phyloP scores from a whole-genome alignment of 2,888 invertebrate genomes.

The Vesta saturnalis region DNA sequence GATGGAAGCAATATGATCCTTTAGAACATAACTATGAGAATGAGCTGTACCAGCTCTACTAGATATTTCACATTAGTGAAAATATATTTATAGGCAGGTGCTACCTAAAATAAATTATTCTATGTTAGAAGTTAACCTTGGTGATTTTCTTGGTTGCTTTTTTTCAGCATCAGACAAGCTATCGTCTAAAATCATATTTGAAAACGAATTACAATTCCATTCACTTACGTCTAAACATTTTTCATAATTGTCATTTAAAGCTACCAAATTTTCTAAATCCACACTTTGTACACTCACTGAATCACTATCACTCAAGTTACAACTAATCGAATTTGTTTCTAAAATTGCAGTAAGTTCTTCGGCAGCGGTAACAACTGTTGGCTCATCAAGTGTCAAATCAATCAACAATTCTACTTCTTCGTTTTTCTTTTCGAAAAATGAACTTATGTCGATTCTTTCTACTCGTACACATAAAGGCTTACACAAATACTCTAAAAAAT shows the following conservation, averaged over 20 bases:
- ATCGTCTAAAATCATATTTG: not conserved
- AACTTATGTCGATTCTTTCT: conserved; percentile 28
- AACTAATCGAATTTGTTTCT: not conserved
- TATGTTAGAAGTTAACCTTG: conserved; percentile 2
- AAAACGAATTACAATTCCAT: not conserved
- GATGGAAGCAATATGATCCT: conserved; percentile 22
- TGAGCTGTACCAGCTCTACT: conserved; percentile 19
- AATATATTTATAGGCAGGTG: not conserved
- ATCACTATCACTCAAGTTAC: conserved; percentile 2
- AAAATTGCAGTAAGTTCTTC: not conserved
- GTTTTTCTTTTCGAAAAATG: conserved; percentile 9
- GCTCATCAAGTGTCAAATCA: not conserved
- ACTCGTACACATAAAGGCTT: conserved; percentile 33
- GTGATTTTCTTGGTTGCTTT: conserved; percentile 7
- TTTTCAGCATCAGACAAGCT: not conserved
- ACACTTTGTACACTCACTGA: not conserved
- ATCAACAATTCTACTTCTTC: not conserved
- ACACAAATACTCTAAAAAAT: conserved; percentile 30
- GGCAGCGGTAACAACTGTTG: not conserved
- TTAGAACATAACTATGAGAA: not conserved
- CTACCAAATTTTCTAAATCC: not conserved
- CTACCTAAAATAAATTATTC: not conserved
- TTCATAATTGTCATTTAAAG: not conserved
- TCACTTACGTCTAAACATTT: not conserved
- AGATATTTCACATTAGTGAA: conserved; percentile 17